A percentile compares a stretch with the other conserved stretches of the same genome.
Conservation (phyloP, 2,113 vertebrate species). For the Pseudopipra pipra region DNA sequence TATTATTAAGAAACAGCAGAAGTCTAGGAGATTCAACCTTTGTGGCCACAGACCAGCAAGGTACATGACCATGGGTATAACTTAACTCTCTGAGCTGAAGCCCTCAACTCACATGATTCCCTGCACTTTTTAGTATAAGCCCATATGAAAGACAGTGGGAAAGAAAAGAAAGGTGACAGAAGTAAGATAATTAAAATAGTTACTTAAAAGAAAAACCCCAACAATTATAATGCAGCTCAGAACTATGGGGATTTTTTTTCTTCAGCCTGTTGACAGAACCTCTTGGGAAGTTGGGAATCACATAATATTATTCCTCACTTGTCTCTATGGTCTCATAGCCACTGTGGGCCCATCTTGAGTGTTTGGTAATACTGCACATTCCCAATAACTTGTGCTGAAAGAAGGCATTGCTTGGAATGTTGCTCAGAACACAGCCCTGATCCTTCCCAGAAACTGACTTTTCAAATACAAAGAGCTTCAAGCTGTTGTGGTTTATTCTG, state of each 20-base stretch:
- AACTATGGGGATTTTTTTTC: neutral
- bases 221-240: neutral
- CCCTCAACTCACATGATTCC: neutral
- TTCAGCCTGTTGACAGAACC: neutral
- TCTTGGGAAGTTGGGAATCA: neutral
- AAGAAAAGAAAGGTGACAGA: neutral
- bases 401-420: neutral
- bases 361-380: neutral
- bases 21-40: neutral
- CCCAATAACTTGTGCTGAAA: neutral
- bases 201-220: neutral
- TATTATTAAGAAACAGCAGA: neutral
- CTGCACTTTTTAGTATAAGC: neutral
- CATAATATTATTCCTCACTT: neutral
- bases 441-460: neutral
- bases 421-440: accelerated
- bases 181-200: neutral
- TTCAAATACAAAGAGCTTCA: neutral
- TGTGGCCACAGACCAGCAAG: neutral
- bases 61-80: accelerated
- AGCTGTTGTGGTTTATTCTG: neutral
- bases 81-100: neutral
- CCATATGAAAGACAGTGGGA: neutral
- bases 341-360: too few species aligned
- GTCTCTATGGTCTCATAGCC: neutral